Conservation (phyloP, 2,113 vertebrate genomes). For the Campylorhamphus procurvoides region DNA sequence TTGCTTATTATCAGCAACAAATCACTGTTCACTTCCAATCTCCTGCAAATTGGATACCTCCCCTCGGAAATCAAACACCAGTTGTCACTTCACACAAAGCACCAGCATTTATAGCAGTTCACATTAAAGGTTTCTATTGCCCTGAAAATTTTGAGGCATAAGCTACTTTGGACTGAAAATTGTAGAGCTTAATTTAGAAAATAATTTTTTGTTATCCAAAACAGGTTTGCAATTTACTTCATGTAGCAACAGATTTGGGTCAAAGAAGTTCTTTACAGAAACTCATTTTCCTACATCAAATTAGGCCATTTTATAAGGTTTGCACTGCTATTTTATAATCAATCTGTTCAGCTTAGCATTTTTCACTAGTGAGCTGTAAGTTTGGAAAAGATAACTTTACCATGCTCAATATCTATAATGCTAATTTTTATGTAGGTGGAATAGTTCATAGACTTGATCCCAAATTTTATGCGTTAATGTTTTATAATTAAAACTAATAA, state of each 20-base stretch:
- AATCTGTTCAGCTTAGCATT: neutral
- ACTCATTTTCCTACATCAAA: neutral
- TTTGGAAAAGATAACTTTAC: neutral
- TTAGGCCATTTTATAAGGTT: neutral
- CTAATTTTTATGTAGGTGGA: neutral
- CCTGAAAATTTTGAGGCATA: neutral
- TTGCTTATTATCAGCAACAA: neutral
- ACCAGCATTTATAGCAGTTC: neutral
- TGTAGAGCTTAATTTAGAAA: neutral
- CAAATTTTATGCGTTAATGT: neutral
- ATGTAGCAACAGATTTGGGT: neutral
- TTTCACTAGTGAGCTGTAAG: neutral
- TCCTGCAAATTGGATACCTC: neutral
- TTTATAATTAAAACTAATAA: neutral
- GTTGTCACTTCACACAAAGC: neutral
- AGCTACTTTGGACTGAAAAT: neutral
- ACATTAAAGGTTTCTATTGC: neutral
- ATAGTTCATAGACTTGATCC: neutral
- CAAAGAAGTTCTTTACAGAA: neutral
- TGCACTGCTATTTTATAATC: neutral
- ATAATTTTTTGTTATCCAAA: neutral
- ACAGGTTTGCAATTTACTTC: neutral
- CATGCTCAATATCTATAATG: neutral
- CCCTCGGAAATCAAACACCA: neutral
- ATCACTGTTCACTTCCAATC: neutral